Conservation (phyloP, 2,797 vertebrate genomes). For the Orestias chungarensis region DNA sequence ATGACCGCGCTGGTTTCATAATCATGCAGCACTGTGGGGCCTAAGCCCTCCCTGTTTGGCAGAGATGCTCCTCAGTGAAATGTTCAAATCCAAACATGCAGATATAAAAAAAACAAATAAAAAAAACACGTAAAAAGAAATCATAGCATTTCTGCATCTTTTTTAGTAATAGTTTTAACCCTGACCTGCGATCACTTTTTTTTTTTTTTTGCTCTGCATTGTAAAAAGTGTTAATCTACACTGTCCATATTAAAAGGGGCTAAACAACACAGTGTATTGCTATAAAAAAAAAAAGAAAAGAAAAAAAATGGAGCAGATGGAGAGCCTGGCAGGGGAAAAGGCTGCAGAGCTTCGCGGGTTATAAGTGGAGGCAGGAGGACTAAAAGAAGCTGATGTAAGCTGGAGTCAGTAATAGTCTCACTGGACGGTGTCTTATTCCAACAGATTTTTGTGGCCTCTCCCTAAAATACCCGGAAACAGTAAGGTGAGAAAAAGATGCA, state of each 20-base stretch:
- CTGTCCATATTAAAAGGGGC: conserved; percentile 2
- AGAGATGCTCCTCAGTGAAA: conserved; percentile 28
- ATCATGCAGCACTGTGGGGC: conserved; percentile 70
- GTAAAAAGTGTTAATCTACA: conserved; percentile 1
- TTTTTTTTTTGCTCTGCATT: not conserved
- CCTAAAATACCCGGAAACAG: not conserved
- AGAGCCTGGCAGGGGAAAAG: conserved; percentile 62
- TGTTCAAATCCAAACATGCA: conserved; percentile 12
- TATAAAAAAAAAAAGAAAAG: not conserved
- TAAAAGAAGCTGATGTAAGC: conserved; percentile 44
- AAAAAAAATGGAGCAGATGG: conserved; percentile 59
- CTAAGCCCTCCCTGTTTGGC: conserved; percentile 48
- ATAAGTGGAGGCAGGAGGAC: conserved; percentile 46
- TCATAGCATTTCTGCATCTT: not conserved
- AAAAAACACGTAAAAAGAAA: not conserved
- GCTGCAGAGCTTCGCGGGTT: conserved; percentile 64
- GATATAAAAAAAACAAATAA: not conserved
- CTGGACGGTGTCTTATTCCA: conserved; percentile 17
- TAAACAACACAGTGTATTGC: conserved; percentile 34
- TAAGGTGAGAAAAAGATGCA: not conserved
- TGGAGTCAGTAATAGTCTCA: conserved; percentile 51
- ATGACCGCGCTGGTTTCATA: conserved; percentile 77
- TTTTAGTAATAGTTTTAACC: not conserved
- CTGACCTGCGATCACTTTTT: not conserved
- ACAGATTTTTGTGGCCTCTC: conserved; percentile 9